Conservation (phyloP, 2,113 vertebrate genomes). For the Toxostoma redivivum region DNA sequence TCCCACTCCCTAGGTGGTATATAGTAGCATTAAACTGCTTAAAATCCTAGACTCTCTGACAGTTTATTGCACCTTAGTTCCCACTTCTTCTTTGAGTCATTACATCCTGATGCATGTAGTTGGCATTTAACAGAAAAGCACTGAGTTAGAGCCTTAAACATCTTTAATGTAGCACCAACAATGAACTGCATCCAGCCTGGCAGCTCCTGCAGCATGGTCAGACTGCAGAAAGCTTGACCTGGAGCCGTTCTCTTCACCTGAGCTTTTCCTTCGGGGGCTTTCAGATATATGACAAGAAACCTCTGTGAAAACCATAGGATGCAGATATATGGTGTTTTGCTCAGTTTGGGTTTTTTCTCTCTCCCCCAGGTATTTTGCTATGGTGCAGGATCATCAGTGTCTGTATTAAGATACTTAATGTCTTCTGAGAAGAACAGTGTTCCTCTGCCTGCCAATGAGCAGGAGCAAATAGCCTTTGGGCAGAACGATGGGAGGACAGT, state of each 20-base stretch:
- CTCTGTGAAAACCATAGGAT: neutral
- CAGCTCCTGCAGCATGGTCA: neutral
- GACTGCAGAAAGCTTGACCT: neutral
- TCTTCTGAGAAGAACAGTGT: slow-evolving; percentile 25
- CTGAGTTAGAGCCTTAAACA: neutral
- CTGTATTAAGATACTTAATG: slow-evolving; percentile 21
- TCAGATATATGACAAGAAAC: neutral
- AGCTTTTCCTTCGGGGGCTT: neutral
- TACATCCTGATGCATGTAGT: neutral
- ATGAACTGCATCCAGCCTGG: neutral
- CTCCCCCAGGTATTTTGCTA: slow-evolving; percentile 69
- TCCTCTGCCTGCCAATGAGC: neutral
- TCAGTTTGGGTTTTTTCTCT: neutral
- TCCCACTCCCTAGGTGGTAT: neutral
- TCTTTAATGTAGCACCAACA: neutral
- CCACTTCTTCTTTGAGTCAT: neutral
- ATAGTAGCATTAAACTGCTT: neutral
- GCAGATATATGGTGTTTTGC: neutral
- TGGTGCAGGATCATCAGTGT: slow-evolving; percentile 67
- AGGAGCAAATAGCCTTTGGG: neutral
- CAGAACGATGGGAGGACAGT: neutral
- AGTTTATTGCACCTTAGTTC: neutral
- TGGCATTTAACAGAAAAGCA: neutral
- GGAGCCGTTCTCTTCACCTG: rapidly evolving
- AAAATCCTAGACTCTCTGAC: neutral